phyloP scores from a whole-genome alignment of 2,113 vertebrate species.

The Oxyura jamaicensis region DNA sequence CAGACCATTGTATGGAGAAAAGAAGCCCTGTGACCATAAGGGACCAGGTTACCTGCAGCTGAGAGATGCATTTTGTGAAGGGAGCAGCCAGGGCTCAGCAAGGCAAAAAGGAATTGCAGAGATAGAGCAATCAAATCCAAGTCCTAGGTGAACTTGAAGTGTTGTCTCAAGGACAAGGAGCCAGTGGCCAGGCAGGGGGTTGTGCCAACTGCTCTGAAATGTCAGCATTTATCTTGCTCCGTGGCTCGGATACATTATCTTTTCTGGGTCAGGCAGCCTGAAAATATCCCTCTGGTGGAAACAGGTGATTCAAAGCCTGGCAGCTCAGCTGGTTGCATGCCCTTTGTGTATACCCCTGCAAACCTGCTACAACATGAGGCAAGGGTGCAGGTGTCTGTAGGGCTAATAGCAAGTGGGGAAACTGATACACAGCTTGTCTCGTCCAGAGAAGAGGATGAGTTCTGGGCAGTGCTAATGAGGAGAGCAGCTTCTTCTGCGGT shows the following conservation, averaged over 20 bases:
- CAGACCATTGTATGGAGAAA: background rate
- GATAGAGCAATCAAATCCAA: background rate
- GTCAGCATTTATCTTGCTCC: background rate
- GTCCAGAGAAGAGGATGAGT: background rate
- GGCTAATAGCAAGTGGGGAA: background rate
- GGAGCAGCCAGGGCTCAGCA: background rate
- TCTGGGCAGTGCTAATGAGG: background rate
- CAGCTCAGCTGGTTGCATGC: background rate
- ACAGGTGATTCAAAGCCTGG: conserved; percentile 3
- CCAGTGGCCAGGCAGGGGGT: background rate
- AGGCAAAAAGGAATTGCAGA: background rate
- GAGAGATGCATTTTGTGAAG: background rate
- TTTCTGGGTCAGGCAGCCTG: conserved; percentile 27
- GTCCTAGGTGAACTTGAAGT: background rate
- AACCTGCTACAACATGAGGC: background rate
- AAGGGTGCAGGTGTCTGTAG: background rate
- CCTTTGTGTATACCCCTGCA: background rate
- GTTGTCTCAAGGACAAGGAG: conserved; percentile 25
- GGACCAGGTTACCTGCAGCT: background rate
- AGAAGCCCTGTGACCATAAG: background rate
- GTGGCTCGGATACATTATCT: background rate
- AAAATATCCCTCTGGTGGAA: conserved; percentile 37
- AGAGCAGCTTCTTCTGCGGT: background rate
- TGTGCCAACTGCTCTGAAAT: background rate
- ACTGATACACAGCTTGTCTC: background rate